Base-by-base conservation (phyloP, 1,140 invertebrate genomes). In the Drosophila nannoptera region DNA sequence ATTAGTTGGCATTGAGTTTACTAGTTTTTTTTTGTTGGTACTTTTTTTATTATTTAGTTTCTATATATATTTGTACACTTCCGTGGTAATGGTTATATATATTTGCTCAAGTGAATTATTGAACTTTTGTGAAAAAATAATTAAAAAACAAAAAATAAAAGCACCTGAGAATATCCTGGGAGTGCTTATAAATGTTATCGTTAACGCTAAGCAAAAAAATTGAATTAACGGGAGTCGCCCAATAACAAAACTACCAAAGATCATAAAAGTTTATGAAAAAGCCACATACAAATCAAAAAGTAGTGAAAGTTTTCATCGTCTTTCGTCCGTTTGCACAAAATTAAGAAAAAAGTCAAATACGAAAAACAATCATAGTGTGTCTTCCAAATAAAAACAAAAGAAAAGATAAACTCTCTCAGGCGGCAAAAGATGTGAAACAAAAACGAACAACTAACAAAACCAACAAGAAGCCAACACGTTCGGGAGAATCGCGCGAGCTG, bases 251-350 rank as follows among this genome's bases (percentile, higher is more conserved):
- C 74, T 84, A 84, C 81, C 61, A 71, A 81, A 83, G 86, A 77
- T 86, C 73, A 74, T 63, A 74, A 86, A 84, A 77, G 75, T 86
- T 86, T 86, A 80, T 81, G 70, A 81, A 66, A 73, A 68, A 54
- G 32, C 12, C 55, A 40, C 43, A 66, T 43, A 67, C 4, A 33
- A 33, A 12, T 12, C 14, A 52, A 52, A 52, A 35, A 52, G 53
- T 55, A 83, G 78, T 83, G 78, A 83, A 83, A 83, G 78, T 83
- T 83, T 84, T 73, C 66, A 64, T 68, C 68, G 59, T 52, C 58
- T 56, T 55, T 42, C 46, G 49, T 22, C 36, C 62, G 74, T 76
- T 80, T 73, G 77, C 81, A 81, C 81, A 77, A 86, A 80, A 86
- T 77, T 81, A 86, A 66, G 74, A 61, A 60, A 73, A 77, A 77